These are phyloP conservation scores for Portunus trituberculatus DNA, from an alignment of 1,140 invertebrate genomes.

Conservation along the genomic window DNA sequence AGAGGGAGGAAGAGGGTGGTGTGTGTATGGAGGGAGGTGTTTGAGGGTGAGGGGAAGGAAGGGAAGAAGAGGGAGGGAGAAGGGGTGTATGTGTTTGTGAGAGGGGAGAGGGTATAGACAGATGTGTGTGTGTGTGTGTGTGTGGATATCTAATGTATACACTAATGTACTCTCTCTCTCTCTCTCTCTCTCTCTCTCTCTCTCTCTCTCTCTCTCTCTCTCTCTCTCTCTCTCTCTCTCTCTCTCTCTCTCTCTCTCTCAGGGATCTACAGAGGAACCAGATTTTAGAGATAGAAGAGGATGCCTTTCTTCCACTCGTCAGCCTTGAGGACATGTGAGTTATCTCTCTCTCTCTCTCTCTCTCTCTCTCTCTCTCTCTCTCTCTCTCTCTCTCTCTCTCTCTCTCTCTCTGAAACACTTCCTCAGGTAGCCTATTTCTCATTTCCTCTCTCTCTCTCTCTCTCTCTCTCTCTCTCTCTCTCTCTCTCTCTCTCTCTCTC, in stretches of 20 bases:
- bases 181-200: slow-evolving; percentile 17
- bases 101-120: not conserved
- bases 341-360: slow-evolving; percentile 55
- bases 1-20: not conserved
- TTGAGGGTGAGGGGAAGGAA: not conserved
- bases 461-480: slow-evolving; percentile 77
- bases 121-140: too few relatives aligned
- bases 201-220: not conserved
- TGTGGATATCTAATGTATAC: not conserved
- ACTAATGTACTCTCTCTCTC: too few relatives aligned
- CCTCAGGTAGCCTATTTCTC: too few relatives aligned
- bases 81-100: too few relatives aligned
- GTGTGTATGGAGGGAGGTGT: not conserved
- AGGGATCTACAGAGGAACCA: slow-evolving; percentile 94
- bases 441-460: slow-evolving; percentile 71
- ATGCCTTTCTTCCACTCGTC: slow-evolving; percentile 90
- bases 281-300: slow-evolving; percentile 91
- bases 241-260: slow-evolving; percentile 80
- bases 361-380: slow-evolving; percentile 77
- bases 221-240: not conserved
- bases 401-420: slow-evolving; percentile 46
- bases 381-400: slow-evolving; percentile 72
- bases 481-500: slow-evolving; percentile 62
- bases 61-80: too few relatives aligned
- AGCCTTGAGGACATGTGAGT: slow-evolving; percentile 95